Conservation (phyloP, 2,797 vertebrate genomes). For the Setipinna tenuifilis region DNA sequence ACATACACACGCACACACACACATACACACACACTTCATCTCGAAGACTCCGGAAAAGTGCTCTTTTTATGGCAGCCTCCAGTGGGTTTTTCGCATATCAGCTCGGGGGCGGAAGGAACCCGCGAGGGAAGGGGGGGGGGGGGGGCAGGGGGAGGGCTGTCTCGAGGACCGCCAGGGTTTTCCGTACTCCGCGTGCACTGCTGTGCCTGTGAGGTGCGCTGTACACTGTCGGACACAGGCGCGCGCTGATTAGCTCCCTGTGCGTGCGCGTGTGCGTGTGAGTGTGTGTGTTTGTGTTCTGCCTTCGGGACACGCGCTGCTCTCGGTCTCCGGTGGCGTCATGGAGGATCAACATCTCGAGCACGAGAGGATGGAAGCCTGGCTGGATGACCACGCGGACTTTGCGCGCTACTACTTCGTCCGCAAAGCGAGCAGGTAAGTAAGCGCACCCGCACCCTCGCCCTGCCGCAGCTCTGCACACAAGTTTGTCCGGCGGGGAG, state of each 20-base stretch:
- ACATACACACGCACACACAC: too few species aligned
- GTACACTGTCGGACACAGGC: not conserved
- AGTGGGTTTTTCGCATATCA: not conserved
- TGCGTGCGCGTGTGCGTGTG: not conserved
- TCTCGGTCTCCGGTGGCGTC: constrained; percentile 41
- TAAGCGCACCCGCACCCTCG: constrained; percentile 64
- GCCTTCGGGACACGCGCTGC: not conserved
- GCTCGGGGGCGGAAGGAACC: not conserved
- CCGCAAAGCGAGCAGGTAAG: constrained; percentile 92
- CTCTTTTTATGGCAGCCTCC: not conserved
- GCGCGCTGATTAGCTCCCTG: not conserved
- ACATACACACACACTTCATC: too few species aligned
- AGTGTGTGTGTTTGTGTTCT: not conserved
- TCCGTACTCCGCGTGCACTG: not conserved
- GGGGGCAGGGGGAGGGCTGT: not conserved
- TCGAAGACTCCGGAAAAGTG: not conserved
- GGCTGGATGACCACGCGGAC: constrained; percentile 93
- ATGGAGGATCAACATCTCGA: constrained; percentile 78
- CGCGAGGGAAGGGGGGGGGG: not conserved
- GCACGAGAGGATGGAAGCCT: constrained; percentile 87
- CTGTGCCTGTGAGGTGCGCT: not conserved
- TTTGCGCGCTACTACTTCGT: constrained; percentile 91
- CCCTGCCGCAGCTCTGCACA: not conserved
- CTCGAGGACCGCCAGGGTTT: not conserved
- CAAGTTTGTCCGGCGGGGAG: not conserved